These are phyloP conservation scores for Bucco capensis DNA, from an alignment of 2,113 vertebrate species.

Conservation along the genomic window DNA sequence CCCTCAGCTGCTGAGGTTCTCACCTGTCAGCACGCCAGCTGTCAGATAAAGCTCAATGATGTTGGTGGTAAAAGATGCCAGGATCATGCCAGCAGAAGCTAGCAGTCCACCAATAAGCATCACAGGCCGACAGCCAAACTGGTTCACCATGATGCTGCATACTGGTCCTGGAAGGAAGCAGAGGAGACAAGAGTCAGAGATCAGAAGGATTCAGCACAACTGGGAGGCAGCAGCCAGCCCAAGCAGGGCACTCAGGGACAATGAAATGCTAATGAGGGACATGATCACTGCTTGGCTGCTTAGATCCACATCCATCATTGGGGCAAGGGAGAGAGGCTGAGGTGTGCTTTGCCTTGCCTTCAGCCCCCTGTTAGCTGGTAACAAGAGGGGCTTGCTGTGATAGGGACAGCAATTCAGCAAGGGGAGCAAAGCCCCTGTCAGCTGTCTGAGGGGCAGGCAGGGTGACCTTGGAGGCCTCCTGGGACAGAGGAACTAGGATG, in stretches of 20 bases:
- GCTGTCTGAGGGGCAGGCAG: background rate
- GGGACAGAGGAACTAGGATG: background rate
- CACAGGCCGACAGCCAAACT: constrained; percentile 76
- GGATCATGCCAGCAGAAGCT: constrained; percentile 76
- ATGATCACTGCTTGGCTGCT: background rate
- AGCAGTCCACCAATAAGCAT: constrained; percentile 76
- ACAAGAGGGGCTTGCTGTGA: background rate
- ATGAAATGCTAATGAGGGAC: background rate
- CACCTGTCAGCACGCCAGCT: constrained; percentile 77
- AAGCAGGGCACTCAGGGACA: background rate
- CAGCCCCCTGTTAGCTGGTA: background rate
- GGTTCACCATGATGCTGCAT: constrained; percentile 78
- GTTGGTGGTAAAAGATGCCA: constrained; percentile 75
- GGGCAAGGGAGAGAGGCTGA: background rate
- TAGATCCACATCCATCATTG: background rate
- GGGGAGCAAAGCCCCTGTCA: background rate
- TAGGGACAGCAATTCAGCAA: background rate
- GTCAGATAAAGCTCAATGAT: constrained; percentile 78
- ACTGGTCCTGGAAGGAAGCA: constrained; percentile 67
- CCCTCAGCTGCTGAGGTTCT: background rate
- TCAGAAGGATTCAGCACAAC: background rate
- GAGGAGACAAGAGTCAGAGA: background rate
- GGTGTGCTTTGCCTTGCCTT: background rate
- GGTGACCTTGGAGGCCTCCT: background rate
- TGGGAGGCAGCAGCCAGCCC: background rate